phyloP scores from a whole-genome alignment of 2,797 vertebrate genomes.

The Scleropages formosus region DNA sequence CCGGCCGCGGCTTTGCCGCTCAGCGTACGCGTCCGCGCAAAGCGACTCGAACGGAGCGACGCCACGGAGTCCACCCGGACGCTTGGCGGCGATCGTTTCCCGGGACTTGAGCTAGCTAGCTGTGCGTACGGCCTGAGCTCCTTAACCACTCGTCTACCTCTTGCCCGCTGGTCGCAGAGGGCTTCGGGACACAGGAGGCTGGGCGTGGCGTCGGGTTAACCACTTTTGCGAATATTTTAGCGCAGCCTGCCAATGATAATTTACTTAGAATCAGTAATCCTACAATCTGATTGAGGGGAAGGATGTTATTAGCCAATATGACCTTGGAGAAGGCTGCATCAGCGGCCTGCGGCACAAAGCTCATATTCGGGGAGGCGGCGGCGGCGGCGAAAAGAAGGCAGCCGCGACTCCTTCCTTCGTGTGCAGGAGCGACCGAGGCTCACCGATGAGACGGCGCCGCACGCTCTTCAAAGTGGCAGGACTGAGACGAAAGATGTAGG shows the following conservation, averaged over 20 bases:
- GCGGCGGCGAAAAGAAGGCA: slow-evolving; percentile 45
- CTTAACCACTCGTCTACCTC: no score
- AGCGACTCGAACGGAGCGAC: not conserved
- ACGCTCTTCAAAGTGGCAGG: no score
- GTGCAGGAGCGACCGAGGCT: slow-evolving; percentile 23
- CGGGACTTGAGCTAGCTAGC: no score
- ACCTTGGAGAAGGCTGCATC: slow-evolving; percentile 77
- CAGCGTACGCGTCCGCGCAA: not conserved
- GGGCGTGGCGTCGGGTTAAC: slow-evolving; percentile 49
- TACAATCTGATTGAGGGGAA: slow-evolving; percentile 79
- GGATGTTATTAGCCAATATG: slow-evolving; percentile 79
- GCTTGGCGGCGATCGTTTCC: not conserved
- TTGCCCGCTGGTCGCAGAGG: not conserved
- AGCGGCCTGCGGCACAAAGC: slow-evolving; percentile 51
- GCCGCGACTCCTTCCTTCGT: slow-evolving; percentile 42
- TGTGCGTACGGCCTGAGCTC: no score
- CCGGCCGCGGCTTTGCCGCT: no score
- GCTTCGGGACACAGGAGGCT: slow-evolving; percentile 40
- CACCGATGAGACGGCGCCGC: no score
- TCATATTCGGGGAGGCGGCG: slow-evolving; percentile 45
- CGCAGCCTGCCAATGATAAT: slow-evolving; percentile 80
- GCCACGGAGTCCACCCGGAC: not conserved
- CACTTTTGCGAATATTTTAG: slow-evolving; percentile 64
- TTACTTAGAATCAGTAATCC: slow-evolving; percentile 83
- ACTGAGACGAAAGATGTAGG: no score